Percentiles rank a stretch among this genome's conserved stretches.
phyloP scores from a whole-genome alignment of 1,140 invertebrate genomes.

The Drosophila fuyamai region DNA sequence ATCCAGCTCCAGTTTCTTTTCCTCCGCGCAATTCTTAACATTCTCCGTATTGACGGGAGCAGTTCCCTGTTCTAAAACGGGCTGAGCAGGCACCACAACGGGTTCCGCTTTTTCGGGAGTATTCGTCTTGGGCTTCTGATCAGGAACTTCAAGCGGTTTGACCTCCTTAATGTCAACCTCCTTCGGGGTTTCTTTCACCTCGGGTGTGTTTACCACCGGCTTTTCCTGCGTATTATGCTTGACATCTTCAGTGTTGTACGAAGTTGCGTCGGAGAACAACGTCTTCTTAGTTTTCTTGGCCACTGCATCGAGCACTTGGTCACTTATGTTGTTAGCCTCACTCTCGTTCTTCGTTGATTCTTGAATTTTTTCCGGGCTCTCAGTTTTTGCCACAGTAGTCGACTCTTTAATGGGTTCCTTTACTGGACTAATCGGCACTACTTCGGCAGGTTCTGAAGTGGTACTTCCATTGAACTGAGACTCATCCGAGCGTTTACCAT shows the following conservation, averaged over 20 bases:
- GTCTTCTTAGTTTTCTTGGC: slow-evolving; percentile 81
- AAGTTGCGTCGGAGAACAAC: slow-evolving; percentile 54
- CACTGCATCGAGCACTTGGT: slow-evolving; percentile 75
- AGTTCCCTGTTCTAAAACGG: background rate
- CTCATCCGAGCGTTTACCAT: slow-evolving; percentile 64
- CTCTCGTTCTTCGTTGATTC: slow-evolving; percentile 15
- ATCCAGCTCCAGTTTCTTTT: slow-evolving; percentile 28
- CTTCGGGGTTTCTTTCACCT: slow-evolving; percentile 6
- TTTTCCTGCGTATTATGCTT: slow-evolving; percentile 20
- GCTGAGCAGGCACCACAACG: background rate
- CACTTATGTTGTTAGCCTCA: slow-evolving; percentile 44
- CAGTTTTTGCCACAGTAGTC: background rate
- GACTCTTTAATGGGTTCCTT: slow-evolving; percentile 25
- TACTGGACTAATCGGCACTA: background rate
- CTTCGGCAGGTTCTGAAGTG: slow-evolving; percentile 11
- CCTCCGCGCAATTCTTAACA: background rate
- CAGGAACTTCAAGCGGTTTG: slow-evolving; percentile 8
- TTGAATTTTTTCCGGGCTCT: slow-evolving; percentile 6
- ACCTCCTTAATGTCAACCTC: slow-evolving; percentile 18
- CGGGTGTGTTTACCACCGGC: background rate
- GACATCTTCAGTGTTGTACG: slow-evolving; percentile 33
- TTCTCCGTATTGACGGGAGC: slow-evolving; percentile 4
- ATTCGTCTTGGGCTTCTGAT: slow-evolving; percentile 22
- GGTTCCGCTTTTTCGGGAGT: slow-evolving; percentile 19
- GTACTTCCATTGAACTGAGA: slow-evolving; percentile 17